phyloP scores from a whole-genome alignment of 2,888 invertebrate species.

The Macroteleia sp. region DNA sequence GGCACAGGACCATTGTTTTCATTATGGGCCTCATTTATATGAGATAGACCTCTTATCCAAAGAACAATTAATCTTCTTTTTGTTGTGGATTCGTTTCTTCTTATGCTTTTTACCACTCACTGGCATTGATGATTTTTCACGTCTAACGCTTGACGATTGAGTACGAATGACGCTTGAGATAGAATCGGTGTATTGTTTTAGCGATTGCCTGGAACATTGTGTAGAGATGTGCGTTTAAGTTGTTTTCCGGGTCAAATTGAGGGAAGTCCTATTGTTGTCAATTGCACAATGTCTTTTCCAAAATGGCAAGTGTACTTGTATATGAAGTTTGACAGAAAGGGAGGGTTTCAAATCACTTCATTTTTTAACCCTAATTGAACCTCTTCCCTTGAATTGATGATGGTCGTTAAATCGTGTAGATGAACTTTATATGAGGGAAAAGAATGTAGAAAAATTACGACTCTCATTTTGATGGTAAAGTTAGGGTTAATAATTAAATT shows the following conservation, averaged over 20 bases:
- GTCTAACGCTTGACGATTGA: slow-evolving; percentile 11
- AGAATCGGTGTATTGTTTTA: slow-evolving; percentile 39
- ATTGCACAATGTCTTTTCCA: too few species aligned
- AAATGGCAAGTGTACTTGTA: too few species aligned
- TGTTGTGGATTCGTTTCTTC: slow-evolving; percentile 23
- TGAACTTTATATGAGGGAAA: too few species aligned
- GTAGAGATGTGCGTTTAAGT: background rate
- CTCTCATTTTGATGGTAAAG: too few species aligned
- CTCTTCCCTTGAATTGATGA: too few species aligned
- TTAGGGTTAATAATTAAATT: too few species aligned
- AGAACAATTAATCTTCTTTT: slow-evolving; percentile 53
- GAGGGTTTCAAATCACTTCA: too few species aligned
- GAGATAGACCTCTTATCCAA: slow-evolving; percentile 44
- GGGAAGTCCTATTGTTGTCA: too few species aligned
- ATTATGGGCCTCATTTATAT: slow-evolving; percentile 45
- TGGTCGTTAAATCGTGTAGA: too few species aligned
- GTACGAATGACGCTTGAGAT: slow-evolving; percentile 23
- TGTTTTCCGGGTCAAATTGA: slow-evolving; percentile 11
- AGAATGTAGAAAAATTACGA: too few species aligned
- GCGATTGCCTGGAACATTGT: slow-evolving; percentile 27
- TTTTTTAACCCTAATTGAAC: too few species aligned
- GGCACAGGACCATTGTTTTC: slow-evolving; percentile 52
- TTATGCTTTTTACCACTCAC: slow-evolving; percentile 7
- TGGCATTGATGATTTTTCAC: slow-evolving; percentile 38
- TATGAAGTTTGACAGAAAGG: too few species aligned